Evolutionary conservation across 2,113 vertebrate species (phyloP).

Genomic region (Cyprinus carpio): DNA sequence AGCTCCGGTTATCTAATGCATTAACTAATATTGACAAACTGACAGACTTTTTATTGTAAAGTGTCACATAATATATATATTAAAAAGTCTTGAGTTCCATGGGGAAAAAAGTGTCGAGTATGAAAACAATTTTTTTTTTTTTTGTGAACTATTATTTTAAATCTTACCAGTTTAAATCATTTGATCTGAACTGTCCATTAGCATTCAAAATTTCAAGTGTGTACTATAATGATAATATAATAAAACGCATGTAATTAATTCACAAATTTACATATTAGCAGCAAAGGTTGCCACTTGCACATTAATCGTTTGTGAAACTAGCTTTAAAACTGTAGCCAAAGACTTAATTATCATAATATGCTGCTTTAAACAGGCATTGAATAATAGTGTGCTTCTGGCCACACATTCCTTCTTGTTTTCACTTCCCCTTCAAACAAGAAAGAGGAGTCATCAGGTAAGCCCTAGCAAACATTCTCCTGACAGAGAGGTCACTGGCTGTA

Average conservation of each 20-base stretch:
- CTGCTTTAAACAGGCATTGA: neutral
- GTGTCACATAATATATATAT: too few relatives aligned
- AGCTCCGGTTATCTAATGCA: neutral
- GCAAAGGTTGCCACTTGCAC: neutral
- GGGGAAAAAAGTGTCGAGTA: neutral
- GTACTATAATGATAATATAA: neutral
- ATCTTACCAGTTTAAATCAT: neutral
- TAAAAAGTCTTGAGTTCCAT: too few relatives aligned
- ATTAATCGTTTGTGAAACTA: conserved; percentile 11
- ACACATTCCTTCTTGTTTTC: neutral
- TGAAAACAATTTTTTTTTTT: neutral
- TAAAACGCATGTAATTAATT: neutral
- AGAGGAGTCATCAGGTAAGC: neutral
- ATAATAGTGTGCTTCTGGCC: neutral
- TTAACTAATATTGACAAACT: neutral
- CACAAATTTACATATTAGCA: neutral
- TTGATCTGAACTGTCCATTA: neutral
- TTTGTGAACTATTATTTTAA: neutral
- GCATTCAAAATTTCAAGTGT: neutral
- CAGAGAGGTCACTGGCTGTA: neutral
- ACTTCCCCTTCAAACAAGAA: neutral
- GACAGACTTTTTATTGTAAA: neutral
- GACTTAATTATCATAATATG: conserved; percentile 12
- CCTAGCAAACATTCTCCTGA: neutral
- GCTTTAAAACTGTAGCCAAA: neutral